Evolutionary conservation across 2,113 vertebrate species (phyloP).

Genomic region (Hyperopisus bebe): DNA sequence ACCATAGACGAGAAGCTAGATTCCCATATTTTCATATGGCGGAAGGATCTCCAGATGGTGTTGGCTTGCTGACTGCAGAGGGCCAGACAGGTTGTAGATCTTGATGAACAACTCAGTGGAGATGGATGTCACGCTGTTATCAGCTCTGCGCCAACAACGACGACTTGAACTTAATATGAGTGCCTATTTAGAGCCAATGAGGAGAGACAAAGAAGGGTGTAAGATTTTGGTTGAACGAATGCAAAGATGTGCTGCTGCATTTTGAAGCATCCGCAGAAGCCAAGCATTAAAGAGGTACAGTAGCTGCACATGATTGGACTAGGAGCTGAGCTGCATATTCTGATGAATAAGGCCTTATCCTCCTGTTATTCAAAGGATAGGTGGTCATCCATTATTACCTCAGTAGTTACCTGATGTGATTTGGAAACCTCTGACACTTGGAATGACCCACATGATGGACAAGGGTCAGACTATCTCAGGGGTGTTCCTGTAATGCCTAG

Average conservation of each 20-base stretch:
- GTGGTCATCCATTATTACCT: not conserved
- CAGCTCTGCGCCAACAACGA: not conserved
- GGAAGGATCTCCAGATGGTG: not conserved
- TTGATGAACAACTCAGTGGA: not conserved
- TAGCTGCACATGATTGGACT: not conserved
- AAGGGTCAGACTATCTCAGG: not conserved
- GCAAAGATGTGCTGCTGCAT: not conserved
- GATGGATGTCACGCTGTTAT: not conserved
- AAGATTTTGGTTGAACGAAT: not conserved
- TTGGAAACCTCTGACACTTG: not conserved
- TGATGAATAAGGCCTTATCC: not conserved
- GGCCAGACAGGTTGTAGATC: not conserved
- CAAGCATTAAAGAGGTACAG: not conserved
- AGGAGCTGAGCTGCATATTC: not conserved
- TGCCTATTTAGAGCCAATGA: not conserved
- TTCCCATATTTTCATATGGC: not conserved
- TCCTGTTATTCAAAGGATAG: not conserved
- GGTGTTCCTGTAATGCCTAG: not conserved
- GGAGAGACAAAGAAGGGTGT: not conserved
- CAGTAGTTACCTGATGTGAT: not conserved
- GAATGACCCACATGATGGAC: not conserved
- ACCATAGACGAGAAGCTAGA: not conserved
- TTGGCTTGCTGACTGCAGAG: not conserved
- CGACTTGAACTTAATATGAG: not conserved
- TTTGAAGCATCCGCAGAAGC: not conserved